phyloP scores from a whole-genome alignment of 2,113 vertebrate species.

The Zeus faber region DNA sequence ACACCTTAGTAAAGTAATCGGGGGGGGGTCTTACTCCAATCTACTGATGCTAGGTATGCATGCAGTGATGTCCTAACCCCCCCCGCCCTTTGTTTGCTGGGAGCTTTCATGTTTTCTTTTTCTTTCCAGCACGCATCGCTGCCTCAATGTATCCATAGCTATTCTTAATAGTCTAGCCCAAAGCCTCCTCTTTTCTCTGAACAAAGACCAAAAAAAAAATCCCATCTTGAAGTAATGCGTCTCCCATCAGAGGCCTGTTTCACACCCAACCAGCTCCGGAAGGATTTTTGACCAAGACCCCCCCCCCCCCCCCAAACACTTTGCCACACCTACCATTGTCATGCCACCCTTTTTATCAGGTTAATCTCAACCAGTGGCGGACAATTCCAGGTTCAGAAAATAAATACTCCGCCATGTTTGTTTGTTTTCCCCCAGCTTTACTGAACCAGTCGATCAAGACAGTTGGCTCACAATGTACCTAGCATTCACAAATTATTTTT shows the following conservation, averaged over 20 bases:
- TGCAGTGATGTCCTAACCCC: constrained; percentile 84
- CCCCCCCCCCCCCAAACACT: constrained; percentile 82
- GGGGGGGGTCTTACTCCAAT: constrained; percentile 54
- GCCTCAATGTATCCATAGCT: constrained; percentile 60
- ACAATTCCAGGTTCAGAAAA: too few relatives aligned
- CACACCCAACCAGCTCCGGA: constrained; percentile 88
- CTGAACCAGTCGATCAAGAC: too few relatives aligned
- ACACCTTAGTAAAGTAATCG: constrained; percentile 63
- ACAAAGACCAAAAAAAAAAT: background rate
- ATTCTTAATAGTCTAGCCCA: constrained; percentile 55
- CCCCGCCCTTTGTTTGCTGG: constrained; percentile 84
- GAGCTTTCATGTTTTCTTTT: constrained; percentile 65
- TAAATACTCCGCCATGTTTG: too few relatives aligned
- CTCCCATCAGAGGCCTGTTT: constrained; percentile 82
- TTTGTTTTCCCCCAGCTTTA: too few relatives aligned
- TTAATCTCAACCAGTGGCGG: constrained; percentile 75
- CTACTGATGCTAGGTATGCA: constrained; percentile 73
- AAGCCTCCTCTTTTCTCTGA: constrained; percentile 40
- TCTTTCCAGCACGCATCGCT: constrained; percentile 73
- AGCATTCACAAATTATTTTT: too few relatives aligned
- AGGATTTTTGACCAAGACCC: constrained; percentile 99
- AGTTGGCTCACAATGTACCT: too few relatives aligned
- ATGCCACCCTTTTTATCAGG: constrained; percentile 72
- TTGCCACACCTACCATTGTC: constrained; percentile 96
- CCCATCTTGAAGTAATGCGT: constrained; percentile 63